These are phyloP conservation scores for Rosalia funebris DNA, from an alignment of 2,888 invertebrate genomes.

Conservation along the genomic window DNA sequence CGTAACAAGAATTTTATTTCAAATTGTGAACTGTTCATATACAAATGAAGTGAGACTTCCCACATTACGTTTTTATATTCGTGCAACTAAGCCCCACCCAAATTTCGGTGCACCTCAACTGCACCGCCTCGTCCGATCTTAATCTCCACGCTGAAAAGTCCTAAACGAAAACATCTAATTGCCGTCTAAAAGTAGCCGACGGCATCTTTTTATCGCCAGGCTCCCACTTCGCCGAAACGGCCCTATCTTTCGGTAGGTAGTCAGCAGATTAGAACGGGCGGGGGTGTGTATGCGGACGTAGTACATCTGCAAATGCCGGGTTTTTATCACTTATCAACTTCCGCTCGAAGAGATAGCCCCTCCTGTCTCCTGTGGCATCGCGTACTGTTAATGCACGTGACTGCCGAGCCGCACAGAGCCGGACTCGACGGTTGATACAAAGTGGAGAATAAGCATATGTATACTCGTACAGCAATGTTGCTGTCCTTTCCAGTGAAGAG, in stretches of 20 bases:
- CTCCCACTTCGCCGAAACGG: constrained; percentile 29
- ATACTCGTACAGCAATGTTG: no score
- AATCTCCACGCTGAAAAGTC: background rate
- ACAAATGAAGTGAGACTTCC: no score
- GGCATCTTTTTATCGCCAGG: constrained; percentile 21
- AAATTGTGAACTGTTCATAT: no score
- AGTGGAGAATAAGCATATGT: no score
- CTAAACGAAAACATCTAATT: background rate
- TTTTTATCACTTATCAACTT: constrained; percentile 38
- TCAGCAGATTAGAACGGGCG: constrained; percentile 23
- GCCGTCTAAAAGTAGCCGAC: background rate
- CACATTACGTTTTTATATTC: background rate
- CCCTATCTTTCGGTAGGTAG: constrained; percentile 29
- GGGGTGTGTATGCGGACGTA: constrained; percentile 29
- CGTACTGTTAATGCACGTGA: background rate
- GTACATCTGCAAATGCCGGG: constrained; percentile 30
- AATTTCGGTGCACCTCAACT: background rate
- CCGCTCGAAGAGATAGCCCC: constrained; percentile 23
- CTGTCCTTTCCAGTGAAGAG: no score
- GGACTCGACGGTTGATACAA: no score
- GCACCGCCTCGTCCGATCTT: background rate
- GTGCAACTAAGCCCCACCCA: background rate
- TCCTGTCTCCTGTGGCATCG: background rate
- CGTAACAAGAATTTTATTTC: no score
- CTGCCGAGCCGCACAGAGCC: background rate